Percentiles rank a stretch among this genome's conserved stretches.
Evolutionary conservation across 2,888 invertebrate species (phyloP).

Genomic region (Dinocampus coccinellae): DNA sequence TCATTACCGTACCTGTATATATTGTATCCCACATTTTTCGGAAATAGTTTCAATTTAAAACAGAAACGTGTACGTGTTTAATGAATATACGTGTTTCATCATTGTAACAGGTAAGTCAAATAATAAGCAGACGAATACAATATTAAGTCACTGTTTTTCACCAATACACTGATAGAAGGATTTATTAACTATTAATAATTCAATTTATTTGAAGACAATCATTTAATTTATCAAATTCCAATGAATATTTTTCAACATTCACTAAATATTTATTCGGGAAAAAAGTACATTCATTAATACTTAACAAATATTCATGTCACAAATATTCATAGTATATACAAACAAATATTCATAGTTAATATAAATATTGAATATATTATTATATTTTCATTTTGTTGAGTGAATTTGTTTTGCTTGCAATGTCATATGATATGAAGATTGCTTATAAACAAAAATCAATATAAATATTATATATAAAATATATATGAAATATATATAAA

Average conservation of each 20-base stretch:
- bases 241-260: not conserved
- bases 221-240: too few species aligned
- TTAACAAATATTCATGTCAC: constrained; percentile 10
- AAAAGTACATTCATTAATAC: constrained; percentile 7
- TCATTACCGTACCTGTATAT: too few species aligned
- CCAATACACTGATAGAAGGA: too few species aligned
- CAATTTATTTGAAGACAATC: too few species aligned
- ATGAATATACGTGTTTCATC: constrained; percentile 3
- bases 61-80: constrained; percentile 6
- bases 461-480: too few species aligned
- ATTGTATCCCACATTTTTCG: constrained; percentile 5
- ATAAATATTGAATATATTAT: too few species aligned
- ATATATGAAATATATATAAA: too few species aligned
- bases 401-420: constrained; percentile 6
- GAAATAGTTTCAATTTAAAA: constrained; percentile 5
- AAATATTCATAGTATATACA: constrained; percentile 5
- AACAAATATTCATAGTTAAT: not conserved
- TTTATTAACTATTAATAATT: too few species aligned
- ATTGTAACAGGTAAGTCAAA: constrained; percentile 12
- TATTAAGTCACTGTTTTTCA: too few species aligned
- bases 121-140: too few species aligned
- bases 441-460: constrained; percentile 17
- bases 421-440: constrained; percentile 17
- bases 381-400: too few species aligned
- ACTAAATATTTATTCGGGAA: not conserved